Evolutionary conservation across 2,113 vertebrate species (phyloP), one percentile per base, ranked within the genome.

Genomic region (Brachirus orientalis): DNA sequence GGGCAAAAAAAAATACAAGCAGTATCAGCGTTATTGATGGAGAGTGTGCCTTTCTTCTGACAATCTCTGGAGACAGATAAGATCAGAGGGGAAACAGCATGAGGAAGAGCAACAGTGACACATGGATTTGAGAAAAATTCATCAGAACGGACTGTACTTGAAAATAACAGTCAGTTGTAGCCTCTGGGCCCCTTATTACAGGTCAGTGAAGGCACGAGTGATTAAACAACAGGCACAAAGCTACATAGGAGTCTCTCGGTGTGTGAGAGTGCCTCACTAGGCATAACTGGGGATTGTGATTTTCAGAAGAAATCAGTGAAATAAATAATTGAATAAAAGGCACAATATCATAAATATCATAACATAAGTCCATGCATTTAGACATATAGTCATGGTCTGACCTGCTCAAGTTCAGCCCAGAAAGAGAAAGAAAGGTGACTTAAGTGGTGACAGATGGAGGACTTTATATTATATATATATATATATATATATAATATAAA

Each of bases 51-150:
- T 69, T 82, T 77, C 69, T 64, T 54, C 63, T 14, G 36, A 55
- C 52, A 18, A 47, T 73, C 78, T 82, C 70, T 58, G 48, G 69
- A 62, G 86, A 48, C 22, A 50, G 82, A 86, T 86, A 83, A 80
- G 59, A 81, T 41, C 80, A 41, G 76, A 77, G 64, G 20, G 66
- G 57, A 45, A 66, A 58, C 63, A 52, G 8, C 20, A 44, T 61
- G 6, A 18, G 65, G 53, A 73, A 75, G 81, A 79, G 58, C 77
- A 76, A 12, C 17, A 62, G 63, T 64, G 66, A 79, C 76, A 72
- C 55, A 48, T 70, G 40, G n/a, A 65, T 52, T 50, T 61, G 41
- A 8, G 47, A 57, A 63, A 60, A 77, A 69, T 77, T 83, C 80
- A 77, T 79, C 63, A 68, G 60, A 65, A 70, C 69, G 60, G 55